phyloP scores from a whole-genome alignment of 2,888 invertebrate genomes.

The Apotomis capreana region DNA sequence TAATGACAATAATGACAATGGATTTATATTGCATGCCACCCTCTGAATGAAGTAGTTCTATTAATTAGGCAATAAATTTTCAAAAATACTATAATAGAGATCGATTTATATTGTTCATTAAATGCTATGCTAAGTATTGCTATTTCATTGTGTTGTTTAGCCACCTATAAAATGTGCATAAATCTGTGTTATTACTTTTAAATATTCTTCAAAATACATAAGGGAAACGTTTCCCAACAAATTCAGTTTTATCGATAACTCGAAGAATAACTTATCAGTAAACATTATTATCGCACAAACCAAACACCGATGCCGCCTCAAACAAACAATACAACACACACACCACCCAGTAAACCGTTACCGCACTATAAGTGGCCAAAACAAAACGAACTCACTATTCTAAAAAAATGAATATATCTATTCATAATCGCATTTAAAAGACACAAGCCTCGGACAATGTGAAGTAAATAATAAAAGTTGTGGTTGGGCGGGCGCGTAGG shows the following conservation, averaged over 20 bases:
- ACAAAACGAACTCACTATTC: background rate
- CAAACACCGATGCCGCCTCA: constrained; percentile 22
- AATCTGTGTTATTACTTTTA: no score
- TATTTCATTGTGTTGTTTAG: no score
- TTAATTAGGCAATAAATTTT: no score
- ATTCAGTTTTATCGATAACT: background rate
- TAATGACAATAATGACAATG: no score
- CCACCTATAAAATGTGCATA: no score
- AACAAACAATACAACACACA: background rate
- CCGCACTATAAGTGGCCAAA: background rate
- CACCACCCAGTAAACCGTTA: background rate
- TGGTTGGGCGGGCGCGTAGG: constrained; percentile 34
- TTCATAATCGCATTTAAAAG: background rate
- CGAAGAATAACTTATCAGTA: constrained; percentile 1
- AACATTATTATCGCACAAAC: constrained; percentile 15
- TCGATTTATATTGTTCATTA: no score
- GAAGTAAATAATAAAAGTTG: constrained; percentile 39
- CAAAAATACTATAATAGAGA: no score
- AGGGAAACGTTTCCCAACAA: background rate
- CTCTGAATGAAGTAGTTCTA: no score
- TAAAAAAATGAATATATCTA: no score
- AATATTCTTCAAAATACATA: no score
- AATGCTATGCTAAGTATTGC: no score
- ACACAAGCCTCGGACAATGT: background rate
- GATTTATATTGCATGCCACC: no score